These are phyloP conservation scores for Silurus aristotelis DNA, from an alignment of 2,797 vertebrate genomes.

Conservation along the genomic window DNA sequence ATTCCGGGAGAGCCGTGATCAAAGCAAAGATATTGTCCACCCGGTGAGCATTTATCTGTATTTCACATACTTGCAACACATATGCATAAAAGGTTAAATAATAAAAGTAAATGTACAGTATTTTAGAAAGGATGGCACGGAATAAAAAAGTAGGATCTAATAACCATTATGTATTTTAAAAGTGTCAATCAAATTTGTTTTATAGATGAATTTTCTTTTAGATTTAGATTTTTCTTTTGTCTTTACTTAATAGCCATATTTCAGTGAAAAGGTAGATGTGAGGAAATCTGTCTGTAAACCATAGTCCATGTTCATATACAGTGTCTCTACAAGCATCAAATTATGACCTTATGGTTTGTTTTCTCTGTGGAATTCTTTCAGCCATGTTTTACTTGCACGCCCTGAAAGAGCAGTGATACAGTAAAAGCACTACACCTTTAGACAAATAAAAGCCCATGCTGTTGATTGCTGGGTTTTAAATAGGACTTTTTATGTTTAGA, in stretches of 20 bases:
- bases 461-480: not conserved
- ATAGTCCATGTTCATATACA: not conserved
- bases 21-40: conserved; percentile 82
- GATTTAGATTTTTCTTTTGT: not conserved
- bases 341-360: not conserved
- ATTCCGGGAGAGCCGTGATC: conserved; percentile 91
- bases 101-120: not conserved
- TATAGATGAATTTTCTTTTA: not conserved
- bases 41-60: conserved; percentile 72
- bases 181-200: not conserved
- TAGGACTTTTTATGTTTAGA: not conserved
- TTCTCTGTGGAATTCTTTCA: not conserved
- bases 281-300: not conserved
- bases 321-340: not conserved
- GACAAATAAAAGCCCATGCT: not conserved
- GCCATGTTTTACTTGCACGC: not conserved
- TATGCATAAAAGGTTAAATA: not conserved
- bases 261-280: not conserved
- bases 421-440: not conserved
- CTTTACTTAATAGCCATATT: not conserved
- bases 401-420: not conserved
- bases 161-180: not conserved
- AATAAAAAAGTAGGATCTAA: not conserved
- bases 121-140: not conserved
- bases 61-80: not conserved